Percentiles rank a stretch among this genome's conserved stretches.
Conservation (phyloP, 2,113 vertebrate genomes). For the Nannospalax galili region DNA sequence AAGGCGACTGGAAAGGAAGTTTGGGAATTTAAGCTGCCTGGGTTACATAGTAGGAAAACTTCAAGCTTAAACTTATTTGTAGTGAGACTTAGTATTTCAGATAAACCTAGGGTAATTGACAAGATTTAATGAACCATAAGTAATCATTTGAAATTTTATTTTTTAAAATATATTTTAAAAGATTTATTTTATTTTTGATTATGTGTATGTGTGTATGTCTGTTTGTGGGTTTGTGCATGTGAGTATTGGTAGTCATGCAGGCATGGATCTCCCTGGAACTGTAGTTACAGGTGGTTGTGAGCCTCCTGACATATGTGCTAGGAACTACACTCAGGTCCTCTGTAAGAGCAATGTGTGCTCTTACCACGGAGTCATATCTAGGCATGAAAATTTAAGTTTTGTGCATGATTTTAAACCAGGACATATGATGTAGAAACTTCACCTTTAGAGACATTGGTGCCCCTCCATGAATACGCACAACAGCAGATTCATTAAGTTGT, state of each 20-base stretch:
- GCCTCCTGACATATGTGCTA: no score
- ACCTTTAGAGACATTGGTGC: not conserved
- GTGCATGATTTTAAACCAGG: not conserved
- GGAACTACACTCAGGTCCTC: not conserved
- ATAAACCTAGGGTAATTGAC: not conserved
- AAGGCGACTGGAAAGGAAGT: no score
- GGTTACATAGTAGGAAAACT: not conserved
- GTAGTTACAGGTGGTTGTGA: not conserved
- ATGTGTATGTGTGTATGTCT: no score
- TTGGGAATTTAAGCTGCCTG: not conserved
- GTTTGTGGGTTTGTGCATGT: not conserved
- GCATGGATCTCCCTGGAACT: no score
- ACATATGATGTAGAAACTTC: not conserved
- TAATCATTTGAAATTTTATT: not conserved
- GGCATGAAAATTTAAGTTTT: not conserved
- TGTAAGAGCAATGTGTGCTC: not conserved
- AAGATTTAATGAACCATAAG: not conserved
- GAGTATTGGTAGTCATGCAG: not conserved
- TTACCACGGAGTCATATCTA: not conserved
- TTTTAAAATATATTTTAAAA: not conserved
- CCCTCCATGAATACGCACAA: not conserved
- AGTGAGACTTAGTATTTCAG: not conserved
- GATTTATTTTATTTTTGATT: not conserved
- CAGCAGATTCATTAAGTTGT: not conserved
- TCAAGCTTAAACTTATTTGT: slow-evolving; percentile 52